Percentiles rank a stretch among this genome's conserved stretches.
Conservation (phyloP, 2,113 vertebrate species). For the Ctenodactylus gundi region DNA sequence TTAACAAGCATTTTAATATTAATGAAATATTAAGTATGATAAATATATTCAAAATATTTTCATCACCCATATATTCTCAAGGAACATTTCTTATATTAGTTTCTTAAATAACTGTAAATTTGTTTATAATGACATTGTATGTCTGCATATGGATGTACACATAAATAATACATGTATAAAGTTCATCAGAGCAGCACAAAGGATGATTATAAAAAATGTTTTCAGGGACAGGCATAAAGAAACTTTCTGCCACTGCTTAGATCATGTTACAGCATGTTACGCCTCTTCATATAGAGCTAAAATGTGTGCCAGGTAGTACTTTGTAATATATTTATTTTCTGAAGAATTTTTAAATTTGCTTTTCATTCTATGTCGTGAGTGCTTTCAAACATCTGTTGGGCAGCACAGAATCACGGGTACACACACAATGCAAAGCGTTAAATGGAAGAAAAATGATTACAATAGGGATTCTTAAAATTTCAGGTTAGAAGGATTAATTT, state of each 20-base stretch:
- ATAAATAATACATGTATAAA: neutral
- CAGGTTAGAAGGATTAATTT: neutral
- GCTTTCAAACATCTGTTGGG: neutral
- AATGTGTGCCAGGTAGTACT: neutral
- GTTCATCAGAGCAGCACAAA: neutral
- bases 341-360: rapidly evolving
- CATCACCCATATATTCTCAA: too few relatives aligned
- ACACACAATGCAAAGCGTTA: neutral
- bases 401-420: neutral
- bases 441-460: neutral
- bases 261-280: neutral
- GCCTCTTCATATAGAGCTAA: neutral
- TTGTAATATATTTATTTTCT: neutral
- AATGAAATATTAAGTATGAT: neutral
- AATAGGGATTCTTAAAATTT: neutral
- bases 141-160: neutral
- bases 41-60: neutral
- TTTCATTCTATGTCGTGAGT: neutral
- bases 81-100: neutral
- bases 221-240: neutral
- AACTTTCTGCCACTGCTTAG: neutral
- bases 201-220: neutral
- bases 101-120: neutral
- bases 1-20: neutral
- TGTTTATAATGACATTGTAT: neutral